Evolutionary conservation across 2,888 invertebrate species (phyloP).

Genomic region (Ectemnius lituratus): DNA sequence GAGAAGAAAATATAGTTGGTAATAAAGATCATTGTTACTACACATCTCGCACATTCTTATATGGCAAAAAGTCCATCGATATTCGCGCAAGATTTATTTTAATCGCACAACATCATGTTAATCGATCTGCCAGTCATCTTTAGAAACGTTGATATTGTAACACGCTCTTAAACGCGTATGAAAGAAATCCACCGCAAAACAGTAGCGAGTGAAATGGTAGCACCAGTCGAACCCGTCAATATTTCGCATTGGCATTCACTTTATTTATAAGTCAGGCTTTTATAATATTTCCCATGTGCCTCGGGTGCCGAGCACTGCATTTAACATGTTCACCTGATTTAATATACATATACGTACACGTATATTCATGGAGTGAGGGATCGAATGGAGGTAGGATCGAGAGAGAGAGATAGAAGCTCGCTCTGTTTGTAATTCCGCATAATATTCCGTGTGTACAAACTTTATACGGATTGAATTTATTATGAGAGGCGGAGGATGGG

Average conservation of each 20-base stretch:
- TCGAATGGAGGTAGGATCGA: too few relatives aligned
- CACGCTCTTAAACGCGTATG: too few relatives aligned
- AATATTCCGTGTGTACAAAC: slow-evolving; percentile 35
- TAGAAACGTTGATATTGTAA: too few relatives aligned
- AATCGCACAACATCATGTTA: too few relatives aligned
- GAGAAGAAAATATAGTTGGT: too few relatives aligned
- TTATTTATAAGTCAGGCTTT: slow-evolving; percentile 3
- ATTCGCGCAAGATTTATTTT: too few relatives aligned
- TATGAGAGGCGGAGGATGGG: slow-evolving; percentile 14
- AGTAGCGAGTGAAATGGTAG: background rate
- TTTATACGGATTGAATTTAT: slow-evolving; percentile 39
- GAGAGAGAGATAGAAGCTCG: too few relatives aligned
- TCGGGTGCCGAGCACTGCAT: background rate
- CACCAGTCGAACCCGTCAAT: slow-evolving; percentile 8
- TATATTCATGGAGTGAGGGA: too few relatives aligned
- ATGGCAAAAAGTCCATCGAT: too few relatives aligned
- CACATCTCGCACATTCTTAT: too few relatives aligned
- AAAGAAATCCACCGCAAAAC: slow-evolving; percentile 1
- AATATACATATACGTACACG: background rate
- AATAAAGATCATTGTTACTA: too few relatives aligned
- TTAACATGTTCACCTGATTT: slow-evolving; percentile 4
- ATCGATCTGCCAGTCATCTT: too few relatives aligned
- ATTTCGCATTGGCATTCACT: slow-evolving; percentile 8
- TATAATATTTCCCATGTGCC: slow-evolving; percentile 10
- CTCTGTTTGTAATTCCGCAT: slow-evolving; percentile 35